A percentile compares a stretch with the other conserved stretches of the same genome.
These are phyloP conservation scores for Nycteola revayana DNA, from an alignment of 2,888 invertebrate species.

Conservation along the genomic window DNA sequence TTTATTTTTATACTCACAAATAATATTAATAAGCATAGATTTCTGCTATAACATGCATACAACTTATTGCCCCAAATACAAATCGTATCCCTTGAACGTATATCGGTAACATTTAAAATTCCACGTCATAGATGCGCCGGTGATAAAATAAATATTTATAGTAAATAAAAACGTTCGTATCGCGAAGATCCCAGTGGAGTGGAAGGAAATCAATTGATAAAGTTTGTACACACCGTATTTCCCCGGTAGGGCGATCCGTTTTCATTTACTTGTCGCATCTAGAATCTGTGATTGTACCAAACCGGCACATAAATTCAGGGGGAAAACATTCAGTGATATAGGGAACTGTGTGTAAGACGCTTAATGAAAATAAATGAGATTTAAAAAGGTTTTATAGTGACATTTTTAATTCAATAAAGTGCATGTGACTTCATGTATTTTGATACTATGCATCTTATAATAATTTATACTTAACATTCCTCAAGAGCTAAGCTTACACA, in stretches of 20 bases:
- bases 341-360: background rate
- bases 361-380: too few relatives aligned
- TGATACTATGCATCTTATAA: too few relatives aligned
- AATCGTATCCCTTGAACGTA: conserved; percentile 7
- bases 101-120: conserved; percentile 13
- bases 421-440: too few relatives aligned
- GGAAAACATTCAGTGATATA: conserved; percentile 13
- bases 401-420: too few relatives aligned
- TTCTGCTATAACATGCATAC: too few relatives aligned
- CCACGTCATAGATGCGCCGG: conserved; percentile 15
- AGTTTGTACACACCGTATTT: conserved; percentile 46
- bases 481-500: too few relatives aligned
- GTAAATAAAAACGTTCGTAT: conserved; percentile 40
- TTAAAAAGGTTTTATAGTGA: too few relatives aligned
- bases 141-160: conserved; percentile 40
- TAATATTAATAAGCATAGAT: too few relatives aligned
- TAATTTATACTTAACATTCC: too few relatives aligned
- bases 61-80: background rate
- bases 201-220: conserved; percentile 63
- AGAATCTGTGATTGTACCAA: conserved; percentile 38
- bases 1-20: too few relatives aligned
- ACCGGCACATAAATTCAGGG: conserved; percentile 34
- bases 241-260: conserved; percentile 54
- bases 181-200: conserved; percentile 37
- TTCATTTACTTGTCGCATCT: conserved; percentile 58